Evolutionary conservation across 2,113 vertebrate species (phyloP), one percentile per base, ranked within the genome.

Genomic region (Agelaius phoeniceus): DNA sequence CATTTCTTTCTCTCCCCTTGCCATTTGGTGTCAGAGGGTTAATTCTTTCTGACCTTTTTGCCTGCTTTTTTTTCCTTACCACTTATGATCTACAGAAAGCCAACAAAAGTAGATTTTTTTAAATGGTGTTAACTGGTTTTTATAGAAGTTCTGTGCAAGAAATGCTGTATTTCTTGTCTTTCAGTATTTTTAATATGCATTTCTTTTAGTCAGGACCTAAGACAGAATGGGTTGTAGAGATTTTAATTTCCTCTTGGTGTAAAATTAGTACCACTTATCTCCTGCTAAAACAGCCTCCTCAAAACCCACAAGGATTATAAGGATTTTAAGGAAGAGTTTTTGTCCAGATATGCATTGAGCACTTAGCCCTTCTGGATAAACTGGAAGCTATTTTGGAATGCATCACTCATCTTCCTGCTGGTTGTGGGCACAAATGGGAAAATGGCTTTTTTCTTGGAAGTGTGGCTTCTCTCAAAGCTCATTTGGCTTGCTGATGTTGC

Each of bases 221-320:
- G 57, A 77, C 24, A 69, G 37, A 73, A 54, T 28, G 57, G 52
- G 41, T 75, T 87, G 26, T 13, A 59, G 92, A 82, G 52, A 46
- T 19, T 67, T 72, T 59, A 8, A 86, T 91, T 84, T 82, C 74
- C 44, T 72, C 49, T 23, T 75, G 2, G 2, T 1, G 6, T 79
- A 78, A 82, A 94, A 85, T 87, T 75, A 93, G 74, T 37, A 48
- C 74, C 44, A 68, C 65, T 97, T 91, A 84, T 2, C 71, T 89
- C 62, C 49, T 94, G 48, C 55, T 51, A 39, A 74, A 87, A 54
- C 39, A 41, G 9, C 28, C 15, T 46, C 21, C n/a, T 46, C 18
- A 54, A 35, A 67, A 8, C 23, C 33, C 52, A 0, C 9, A 35
- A 77, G 30, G 55, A 31, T 66, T 48, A 21, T 48, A 35, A 71